phyloP scores from a whole-genome alignment of 2,797 vertebrate genomes.

The Hapalemur alaotrensis region DNA sequence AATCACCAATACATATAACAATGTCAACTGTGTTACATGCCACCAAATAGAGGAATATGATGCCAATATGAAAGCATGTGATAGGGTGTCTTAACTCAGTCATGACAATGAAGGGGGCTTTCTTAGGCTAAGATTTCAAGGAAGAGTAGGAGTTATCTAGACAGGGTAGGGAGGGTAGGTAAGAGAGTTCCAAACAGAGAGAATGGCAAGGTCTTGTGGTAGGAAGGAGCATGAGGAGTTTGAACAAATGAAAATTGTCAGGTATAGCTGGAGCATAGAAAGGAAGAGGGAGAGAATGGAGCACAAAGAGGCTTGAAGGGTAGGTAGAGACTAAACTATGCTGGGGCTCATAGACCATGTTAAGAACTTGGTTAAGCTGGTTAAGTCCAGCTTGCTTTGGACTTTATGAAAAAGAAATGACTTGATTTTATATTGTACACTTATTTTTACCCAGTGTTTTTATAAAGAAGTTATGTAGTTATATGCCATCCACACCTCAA shows the following conservation, averaged over 20 bases:
- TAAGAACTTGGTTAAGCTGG: neutral
- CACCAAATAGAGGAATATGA: neutral
- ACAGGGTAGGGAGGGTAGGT: neutral
- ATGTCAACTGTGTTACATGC: neutral
- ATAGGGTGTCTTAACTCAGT: neutral
- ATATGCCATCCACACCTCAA: neutral
- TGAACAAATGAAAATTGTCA: neutral
- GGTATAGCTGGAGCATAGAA: neutral
- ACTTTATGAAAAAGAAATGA: neutral
- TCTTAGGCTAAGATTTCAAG: neutral
- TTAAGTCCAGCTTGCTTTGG: constrained; percentile 1
- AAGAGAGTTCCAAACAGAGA: neutral
- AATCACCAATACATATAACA: constrained; percentile 16
- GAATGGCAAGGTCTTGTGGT: neutral
- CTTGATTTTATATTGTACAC: neutral
- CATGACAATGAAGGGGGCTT: neutral
- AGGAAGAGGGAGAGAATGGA: neutral
- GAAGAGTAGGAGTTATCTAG: neutral
- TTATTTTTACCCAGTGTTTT: constrained; percentile 30
- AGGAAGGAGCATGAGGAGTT: neutral
- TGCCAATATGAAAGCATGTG: neutral
- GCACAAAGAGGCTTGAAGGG: neutral
- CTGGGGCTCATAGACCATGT: neutral
- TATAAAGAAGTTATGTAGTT: neutral
- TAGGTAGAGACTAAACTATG: neutral